Percentiles rank a stretch among this genome's conserved stretches.
These are phyloP conservation scores for Drosophila austrosaltans DNA, from an alignment of 2,888 invertebrate genomes.

Conservation along the genomic window DNA sequence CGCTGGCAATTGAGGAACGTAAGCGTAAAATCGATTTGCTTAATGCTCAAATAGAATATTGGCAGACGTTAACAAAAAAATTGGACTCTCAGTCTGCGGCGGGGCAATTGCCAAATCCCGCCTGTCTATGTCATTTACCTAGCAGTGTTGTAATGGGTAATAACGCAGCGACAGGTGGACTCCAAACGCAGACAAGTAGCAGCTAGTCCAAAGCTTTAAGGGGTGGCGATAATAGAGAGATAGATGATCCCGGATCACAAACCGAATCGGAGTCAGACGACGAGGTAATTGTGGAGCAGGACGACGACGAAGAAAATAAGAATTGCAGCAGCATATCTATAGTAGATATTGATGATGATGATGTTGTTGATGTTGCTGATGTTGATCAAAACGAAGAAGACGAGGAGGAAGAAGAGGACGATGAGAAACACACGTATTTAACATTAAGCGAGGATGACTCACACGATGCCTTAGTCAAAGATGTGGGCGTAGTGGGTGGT, in stretches of 20 bases:
- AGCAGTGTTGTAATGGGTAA: conserved; percentile 43
- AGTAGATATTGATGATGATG: conserved; percentile 69
- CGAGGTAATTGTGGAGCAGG: conserved; percentile 5
- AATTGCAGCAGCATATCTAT: conserved; percentile 50
- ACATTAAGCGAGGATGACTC: conserved; percentile 54
- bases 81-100: conserved; percentile 67
- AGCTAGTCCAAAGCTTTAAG: conserved; percentile 77
- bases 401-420: conserved; percentile 14
- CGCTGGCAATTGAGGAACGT: conserved; percentile 82
- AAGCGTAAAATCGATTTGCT: conserved; percentile 82
- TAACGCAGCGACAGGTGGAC: conserved; percentile 61
- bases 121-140: conserved; percentile 81
- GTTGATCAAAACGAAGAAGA: conserved; percentile 36
- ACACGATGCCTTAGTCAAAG: conserved; percentile 68
- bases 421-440: conserved; percentile 28
- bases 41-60: conserved; percentile 83
- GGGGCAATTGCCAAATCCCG: conserved; percentile 77
- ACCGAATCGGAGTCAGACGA: conserved; percentile 12
- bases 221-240: conserved; percentile 42
- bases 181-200: conserved; percentile 77
- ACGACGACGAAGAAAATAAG: conserved; percentile 12
- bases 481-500: conserved; percentile 66
- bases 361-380: conserved; percentile 21
- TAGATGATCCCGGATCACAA: conserved; percentile 15
- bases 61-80: conserved; percentile 82